A percentile compares a stretch with the other conserved stretches of the same genome.
Evolutionary conservation across 2,888 invertebrate genomes (phyloP).

Genomic region (Phyto melanocephala): DNA sequence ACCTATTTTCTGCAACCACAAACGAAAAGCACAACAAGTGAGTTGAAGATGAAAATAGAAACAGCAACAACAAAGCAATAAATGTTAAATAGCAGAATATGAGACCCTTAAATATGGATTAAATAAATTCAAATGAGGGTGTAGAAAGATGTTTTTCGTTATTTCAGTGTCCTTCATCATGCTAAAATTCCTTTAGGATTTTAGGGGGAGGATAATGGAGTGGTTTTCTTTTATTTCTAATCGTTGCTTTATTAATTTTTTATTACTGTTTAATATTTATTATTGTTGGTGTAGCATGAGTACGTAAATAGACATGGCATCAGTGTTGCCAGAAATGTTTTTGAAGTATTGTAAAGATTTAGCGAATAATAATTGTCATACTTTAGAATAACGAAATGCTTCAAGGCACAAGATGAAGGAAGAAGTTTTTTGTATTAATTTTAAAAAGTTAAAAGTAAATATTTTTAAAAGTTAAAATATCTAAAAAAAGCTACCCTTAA

Average conservation of each 20-base stretch:
- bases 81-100: slow-evolving; percentile 45
- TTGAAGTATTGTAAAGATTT: too few relatives aligned
- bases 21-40: slow-evolving; percentile 44
- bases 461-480: too few relatives aligned
- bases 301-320: slow-evolving; percentile 57
- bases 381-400: too few relatives aligned
- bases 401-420: too few relatives aligned
- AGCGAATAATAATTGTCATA: too few relatives aligned
- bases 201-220: slow-evolving; percentile 6
- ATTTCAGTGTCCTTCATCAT: neutral
- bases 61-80: slow-evolving; percentile 44
- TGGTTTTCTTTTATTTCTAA: slow-evolving; percentile 61
- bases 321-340: neutral
- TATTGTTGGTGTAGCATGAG: slow-evolving; percentile 45
- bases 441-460: too few relatives aligned
- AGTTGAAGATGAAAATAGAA: slow-evolving; percentile 20
- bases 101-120: neutral
- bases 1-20: slow-evolving; percentile 44
- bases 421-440: too few relatives aligned
- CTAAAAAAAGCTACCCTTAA: too few relatives aligned
- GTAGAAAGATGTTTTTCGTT: neutral
- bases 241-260: slow-evolving; percentile 71
- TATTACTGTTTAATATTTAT: slow-evolving; percentile 63
- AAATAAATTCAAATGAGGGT: slow-evolving; percentile 12
- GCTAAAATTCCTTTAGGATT: neutral